Percentiles rank a stretch among this genome's conserved stretches.
These are phyloP conservation scores for Drosophila subobscura DNA, from an alignment of 1,140 invertebrate genomes.

Conservation along the genomic window DNA sequence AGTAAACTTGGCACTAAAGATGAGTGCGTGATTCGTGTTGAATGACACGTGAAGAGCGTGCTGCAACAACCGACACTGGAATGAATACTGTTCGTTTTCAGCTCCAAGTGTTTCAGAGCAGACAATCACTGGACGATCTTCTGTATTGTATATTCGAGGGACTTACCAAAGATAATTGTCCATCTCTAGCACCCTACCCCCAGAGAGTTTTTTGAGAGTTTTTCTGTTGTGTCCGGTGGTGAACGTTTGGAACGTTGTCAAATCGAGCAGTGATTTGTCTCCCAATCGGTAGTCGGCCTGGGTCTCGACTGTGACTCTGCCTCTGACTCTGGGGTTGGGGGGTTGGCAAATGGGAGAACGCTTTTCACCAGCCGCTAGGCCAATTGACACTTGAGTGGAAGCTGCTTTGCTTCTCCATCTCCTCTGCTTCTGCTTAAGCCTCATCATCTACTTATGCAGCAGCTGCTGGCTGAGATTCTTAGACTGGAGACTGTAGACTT, in stretches of 20 bases:
- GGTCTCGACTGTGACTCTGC: constrained; percentile 7
- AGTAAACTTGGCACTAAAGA: constrained; percentile 9
- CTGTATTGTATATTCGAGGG: too few species aligned
- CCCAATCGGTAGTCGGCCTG: constrained; percentile 41
- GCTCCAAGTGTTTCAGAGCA: too few species aligned
- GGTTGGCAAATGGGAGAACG: constrained; percentile 22
- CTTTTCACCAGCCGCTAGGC: constrained; percentile 27
- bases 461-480: constrained; percentile 13
- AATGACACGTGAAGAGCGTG: too few species aligned
- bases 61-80: too few species aligned
- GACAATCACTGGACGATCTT: too few species aligned
- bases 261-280: constrained; percentile 77
- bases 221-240: constrained; percentile 25
- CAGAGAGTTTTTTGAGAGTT: constrained; percentile 25
- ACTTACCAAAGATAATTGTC: too few species aligned
- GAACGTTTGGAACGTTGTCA: constrained; percentile 57
- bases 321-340: constrained; percentile 10
- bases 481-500: too few species aligned
- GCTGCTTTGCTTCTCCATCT: not conserved
- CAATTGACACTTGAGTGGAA: constrained; percentile 73
- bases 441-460: constrained; percentile 33
- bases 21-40: constrained; percentile 19
- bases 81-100: too few species aligned
- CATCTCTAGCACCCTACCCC: constrained; percentile 27
- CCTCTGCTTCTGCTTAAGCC: not conserved